These are phyloP conservation scores for Porites divaricata DNA, from an alignment of 92 coral and sea anemone genomes.

Conservation along the genomic window DNA sequence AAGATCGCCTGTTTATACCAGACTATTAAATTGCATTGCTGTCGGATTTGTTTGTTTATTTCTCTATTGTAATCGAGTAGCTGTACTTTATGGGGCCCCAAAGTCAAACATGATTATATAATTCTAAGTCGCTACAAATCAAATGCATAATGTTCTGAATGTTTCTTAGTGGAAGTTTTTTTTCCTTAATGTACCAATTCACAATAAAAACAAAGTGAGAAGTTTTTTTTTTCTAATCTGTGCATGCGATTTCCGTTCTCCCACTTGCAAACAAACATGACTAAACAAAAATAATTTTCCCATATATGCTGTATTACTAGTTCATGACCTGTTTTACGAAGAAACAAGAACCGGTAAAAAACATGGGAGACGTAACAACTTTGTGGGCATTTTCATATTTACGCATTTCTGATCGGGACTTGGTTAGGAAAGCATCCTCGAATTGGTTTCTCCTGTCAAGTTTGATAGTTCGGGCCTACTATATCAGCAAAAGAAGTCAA, in stretches of 20 bases:
- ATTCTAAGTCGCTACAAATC: no score
- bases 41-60: no score
- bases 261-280: background rate
- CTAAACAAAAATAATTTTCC: background rate
- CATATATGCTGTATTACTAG: conserved; percentile 23
- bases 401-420: conserved; percentile 1
- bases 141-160: no score
- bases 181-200: background rate
- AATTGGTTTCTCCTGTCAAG: background rate
- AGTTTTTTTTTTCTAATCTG: no score
- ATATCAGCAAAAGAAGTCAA: no score
- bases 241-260: background rate
- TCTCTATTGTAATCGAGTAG: no score
- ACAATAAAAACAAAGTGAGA: background rate
- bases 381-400: no score
- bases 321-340: conserved; percentile 36
- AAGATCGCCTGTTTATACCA: no score
- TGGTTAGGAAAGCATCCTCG: background rate
- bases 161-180: no score
- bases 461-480: background rate
- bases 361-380: background rate
- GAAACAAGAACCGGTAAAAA: conserved; percentile 26
- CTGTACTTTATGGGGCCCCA: no score
- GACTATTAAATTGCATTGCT: no score
- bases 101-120: no score